A percentile compares a stretch with the other conserved stretches of the same genome.
These are phyloP conservation scores for Heliconius ethilla DNA, from an alignment of 2,888 invertebrate genomes.

Conservation along the genomic window DNA sequence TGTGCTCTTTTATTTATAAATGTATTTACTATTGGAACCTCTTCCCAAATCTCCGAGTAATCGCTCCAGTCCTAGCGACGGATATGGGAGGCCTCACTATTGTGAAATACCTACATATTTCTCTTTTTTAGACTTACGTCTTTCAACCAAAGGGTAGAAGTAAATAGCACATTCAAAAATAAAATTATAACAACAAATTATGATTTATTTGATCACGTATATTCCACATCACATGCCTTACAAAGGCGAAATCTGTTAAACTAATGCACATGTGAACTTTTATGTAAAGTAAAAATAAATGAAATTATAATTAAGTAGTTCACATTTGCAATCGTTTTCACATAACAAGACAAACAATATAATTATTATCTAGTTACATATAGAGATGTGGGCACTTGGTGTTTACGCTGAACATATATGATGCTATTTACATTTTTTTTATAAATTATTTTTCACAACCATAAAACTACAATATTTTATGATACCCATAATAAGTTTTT, in stretches of 20 bases:
- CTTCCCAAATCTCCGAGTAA: no score
- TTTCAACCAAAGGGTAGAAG: no score
- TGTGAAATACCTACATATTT: not conserved
- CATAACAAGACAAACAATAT: constrained; percentile 36
- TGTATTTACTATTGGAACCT: no score
- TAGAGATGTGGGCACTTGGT: constrained; percentile 37
- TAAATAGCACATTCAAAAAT: constrained; percentile 14
- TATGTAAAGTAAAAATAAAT: not conserved
- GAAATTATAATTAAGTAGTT: constrained; percentile 19
- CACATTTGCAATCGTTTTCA: constrained; percentile 44
- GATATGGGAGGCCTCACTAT: no score
- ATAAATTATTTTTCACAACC: constrained; percentile 67
- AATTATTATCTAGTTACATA: constrained; percentile 18
- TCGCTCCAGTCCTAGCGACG: no score
- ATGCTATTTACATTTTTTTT: constrained; percentile 40
- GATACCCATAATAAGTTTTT: constrained; percentile 32
- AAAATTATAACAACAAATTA: constrained; percentile 58
- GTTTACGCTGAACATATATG: constrained; percentile 28
- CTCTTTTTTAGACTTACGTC: no score
- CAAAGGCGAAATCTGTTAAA: constrained; percentile 54
- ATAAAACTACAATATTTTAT: constrained; percentile 55
- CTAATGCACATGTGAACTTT: constrained; percentile 46
- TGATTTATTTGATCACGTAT: constrained; percentile 69
- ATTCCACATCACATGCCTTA: constrained; percentile 70
- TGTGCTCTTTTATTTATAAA: no score